Percentiles rank a stretch among this genome's conserved stretches.
These are phyloP conservation scores for Apoda limacodes DNA, from an alignment of 2,888 invertebrate species.

Conservation along the genomic window DNA sequence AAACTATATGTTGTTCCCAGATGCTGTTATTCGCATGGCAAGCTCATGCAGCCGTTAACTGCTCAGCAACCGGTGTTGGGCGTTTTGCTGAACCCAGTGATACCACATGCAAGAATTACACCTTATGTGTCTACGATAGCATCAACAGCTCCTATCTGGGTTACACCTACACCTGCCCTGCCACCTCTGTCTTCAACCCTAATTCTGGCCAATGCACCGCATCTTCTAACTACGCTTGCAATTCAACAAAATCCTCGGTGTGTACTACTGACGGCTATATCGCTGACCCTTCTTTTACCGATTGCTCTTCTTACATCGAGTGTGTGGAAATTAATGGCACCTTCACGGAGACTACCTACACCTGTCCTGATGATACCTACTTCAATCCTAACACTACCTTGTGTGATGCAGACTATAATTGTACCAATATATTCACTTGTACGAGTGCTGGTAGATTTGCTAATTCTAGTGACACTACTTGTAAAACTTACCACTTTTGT, in stretches of 20 bases:
- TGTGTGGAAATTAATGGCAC: constrained; percentile 37
- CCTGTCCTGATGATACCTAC: constrained; percentile 36
- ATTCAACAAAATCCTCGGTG: constrained; percentile 24
- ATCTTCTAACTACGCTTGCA: constrained; percentile 17
- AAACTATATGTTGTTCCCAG: no score
- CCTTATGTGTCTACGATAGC: constrained; percentile 27
- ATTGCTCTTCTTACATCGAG: constrained; percentile 39
- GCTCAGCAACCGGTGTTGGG: constrained; percentile 22
- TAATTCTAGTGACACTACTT: constrained; percentile 28
- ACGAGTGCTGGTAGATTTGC: constrained; percentile 24
- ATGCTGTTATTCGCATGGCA: constrained; percentile 17
- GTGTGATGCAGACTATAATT: constrained; percentile 39
- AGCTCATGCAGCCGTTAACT: constrained; percentile 16
- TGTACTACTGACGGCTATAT: constrained; percentile 38
- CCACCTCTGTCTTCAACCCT: constrained; percentile 27
- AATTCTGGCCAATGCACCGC: constrained; percentile 20
- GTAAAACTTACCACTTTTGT: constrained; percentile 30
- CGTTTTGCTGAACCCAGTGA: constrained; percentile 30
- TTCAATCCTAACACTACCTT: constrained; percentile 40
- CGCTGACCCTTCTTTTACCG: constrained; percentile 33
- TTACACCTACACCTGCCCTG: constrained; percentile 24
- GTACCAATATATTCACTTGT: constrained; percentile 24
- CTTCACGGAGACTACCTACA: constrained; percentile 28
- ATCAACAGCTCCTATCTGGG: constrained; percentile 17
- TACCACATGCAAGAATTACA: constrained; percentile 31